Base-by-base conservation (phyloP, 2,113 vertebrate genomes). In the Sakesphorus luctuosus region DNA sequence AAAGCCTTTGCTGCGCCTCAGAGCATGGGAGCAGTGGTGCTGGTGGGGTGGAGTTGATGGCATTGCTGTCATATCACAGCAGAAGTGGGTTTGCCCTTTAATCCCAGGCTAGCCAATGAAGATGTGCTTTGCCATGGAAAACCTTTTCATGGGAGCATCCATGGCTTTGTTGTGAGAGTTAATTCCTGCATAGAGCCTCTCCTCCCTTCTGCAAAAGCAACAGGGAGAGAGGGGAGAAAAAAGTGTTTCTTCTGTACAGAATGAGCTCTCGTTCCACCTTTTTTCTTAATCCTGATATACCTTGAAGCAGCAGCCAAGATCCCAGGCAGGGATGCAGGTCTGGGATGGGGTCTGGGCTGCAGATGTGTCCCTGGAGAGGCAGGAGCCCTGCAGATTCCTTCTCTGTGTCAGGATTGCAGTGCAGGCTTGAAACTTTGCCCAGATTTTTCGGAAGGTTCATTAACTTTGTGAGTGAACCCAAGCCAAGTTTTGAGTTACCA, bases 1-100 rank as follows among this genome's bases (percentile, higher is more conserved):
- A 15, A 31, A 90, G 13, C 47, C n/a, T 62, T 20, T 58, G 47
- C 50, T 58, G 44, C n/a, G 3, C 9, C 13, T 35, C 0, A 0
- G 62, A 8, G 14, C 40, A 13, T 0, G 1, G 36, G 46, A 78
- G 47, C 75, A 19, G 36, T 0, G 0, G 14, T n/a, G 46, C 46
- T 0, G 1, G 28, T 20, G 53, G 19, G 28, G 8, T 26, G 61
- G 88, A 78, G 46, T 56, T 62, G 68, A 3, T 53, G 40, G 55
- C 40, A 33, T 6, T 7, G 1, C 73, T 4, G 12, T 50, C 4
- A 1, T 17, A 19, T 15, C 25, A 9, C 43, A 47, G 58, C 38
- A 69, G 35, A 1, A 49, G 20, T 24, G 35, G 8, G 4, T 66
- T 10, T 69, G 9, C 3, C 2, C 31, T n/a, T 47, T 33, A 18